These are phyloP conservation scores for Mamestra configurata DNA, from an alignment of 1,140 invertebrate genomes.

Conservation along the genomic window DNA sequence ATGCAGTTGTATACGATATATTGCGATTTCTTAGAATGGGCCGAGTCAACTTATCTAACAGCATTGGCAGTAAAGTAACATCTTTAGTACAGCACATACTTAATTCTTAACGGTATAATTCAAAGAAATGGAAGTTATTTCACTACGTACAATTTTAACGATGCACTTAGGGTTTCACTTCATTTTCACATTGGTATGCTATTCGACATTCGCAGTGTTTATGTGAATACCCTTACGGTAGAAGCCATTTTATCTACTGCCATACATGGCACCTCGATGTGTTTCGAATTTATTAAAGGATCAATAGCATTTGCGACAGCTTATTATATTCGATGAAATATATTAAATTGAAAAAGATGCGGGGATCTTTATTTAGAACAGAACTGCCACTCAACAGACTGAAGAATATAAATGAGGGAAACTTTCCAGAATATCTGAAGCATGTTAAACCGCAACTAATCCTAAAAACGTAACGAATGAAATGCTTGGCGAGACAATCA, in stretches of 20 bases:
- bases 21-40: no score
- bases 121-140: slow-evolving; percentile 16
- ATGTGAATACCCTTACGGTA: slow-evolving; percentile 16
- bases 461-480: slow-evolving; percentile 3
- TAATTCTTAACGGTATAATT: slow-evolving; percentile 38
- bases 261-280: not conserved
- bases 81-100: slow-evolving; percentile 11
- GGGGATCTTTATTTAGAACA: not conserved
- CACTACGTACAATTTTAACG: not conserved
- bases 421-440: slow-evolving; percentile 21
- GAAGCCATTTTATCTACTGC: not conserved
- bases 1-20: not conserved
- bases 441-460: slow-evolving; percentile 19
- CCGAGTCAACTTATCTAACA: not conserved
- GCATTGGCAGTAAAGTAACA: slow-evolving; percentile 2
- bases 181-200: slow-evolving; percentile 4
- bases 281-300: slow-evolving; percentile 9
- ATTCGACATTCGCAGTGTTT: slow-evolving; percentile 1
- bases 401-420: not conserved
- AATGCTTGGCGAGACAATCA: slow-evolving; percentile 6
- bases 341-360: not conserved
- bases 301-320: not conserved
- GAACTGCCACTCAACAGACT: not conserved
- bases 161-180: not conserved
- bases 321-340: not conserved